Conservation (phyloP, 2,113 vertebrate genomes). For the Enhydra lutris region DNA sequence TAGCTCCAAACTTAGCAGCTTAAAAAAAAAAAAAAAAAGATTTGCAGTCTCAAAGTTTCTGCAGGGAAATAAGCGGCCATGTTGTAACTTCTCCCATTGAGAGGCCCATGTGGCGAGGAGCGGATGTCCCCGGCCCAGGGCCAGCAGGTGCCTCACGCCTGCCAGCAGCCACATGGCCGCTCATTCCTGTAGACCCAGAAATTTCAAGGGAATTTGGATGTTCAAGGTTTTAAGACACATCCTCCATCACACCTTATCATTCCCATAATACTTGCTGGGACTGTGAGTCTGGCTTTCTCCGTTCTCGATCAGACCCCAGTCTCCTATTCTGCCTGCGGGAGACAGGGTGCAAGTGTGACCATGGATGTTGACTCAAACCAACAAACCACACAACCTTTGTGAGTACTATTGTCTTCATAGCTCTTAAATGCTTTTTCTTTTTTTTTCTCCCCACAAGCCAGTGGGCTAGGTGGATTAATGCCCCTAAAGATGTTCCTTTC, state of each 20-base stretch:
- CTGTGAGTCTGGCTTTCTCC: background rate
- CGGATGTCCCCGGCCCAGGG: background rate
- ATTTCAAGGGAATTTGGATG: background rate
- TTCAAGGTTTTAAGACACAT: background rate
- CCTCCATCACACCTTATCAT: background rate
- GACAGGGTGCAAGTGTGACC: background rate
- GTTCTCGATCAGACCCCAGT: background rate
- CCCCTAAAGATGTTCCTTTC: background rate
- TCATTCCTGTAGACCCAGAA: background rate
- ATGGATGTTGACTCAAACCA: background rate
- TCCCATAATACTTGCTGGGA: background rate
- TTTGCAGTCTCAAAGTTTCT: background rate
- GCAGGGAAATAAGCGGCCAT: background rate
- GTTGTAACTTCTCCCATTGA: background rate
- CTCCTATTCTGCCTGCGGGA: background rate
- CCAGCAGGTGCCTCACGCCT: background rate
- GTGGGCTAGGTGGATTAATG: background rate
- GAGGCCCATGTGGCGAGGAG: background rate
- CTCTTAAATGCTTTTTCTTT: background rate
- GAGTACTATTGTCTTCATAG: background rate
- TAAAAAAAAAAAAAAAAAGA: background rate
- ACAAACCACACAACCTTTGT: background rate
- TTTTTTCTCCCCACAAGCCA: background rate
- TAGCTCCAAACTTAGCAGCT: background rate
- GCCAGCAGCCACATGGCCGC: background rate